Base-by-base conservation (phyloP, 2,113 vertebrate genomes). In the Proterorhinus semilunaris region DNA sequence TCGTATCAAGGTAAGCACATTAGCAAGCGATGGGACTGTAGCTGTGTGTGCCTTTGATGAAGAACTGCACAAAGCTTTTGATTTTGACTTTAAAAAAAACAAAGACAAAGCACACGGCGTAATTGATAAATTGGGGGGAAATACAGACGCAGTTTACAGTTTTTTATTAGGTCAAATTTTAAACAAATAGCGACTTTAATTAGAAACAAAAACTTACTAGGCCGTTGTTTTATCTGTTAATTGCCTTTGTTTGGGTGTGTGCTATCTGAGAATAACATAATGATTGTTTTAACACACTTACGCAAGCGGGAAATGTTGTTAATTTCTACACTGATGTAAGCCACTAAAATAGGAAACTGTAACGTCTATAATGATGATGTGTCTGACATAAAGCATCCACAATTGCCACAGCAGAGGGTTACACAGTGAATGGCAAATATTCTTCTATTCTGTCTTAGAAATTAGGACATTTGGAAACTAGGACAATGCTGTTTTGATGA, bases 1-100 rank as follows among this genome's bases (percentile, higher is more conserved):
- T 86, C 86, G 81, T 86, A 89, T 88, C 84, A 88, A 91, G 87
- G 86, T 90, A 91, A 90, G 84, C 79, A 79, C 85, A 82, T 83
- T 79, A 86, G 70, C 79, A 65, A 74, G 80, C 52, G 87, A 79
- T 82, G 83, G 80, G 81, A 78, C 8, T 63, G 58, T 63, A 36
- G 27, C 64, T 72, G 62, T 72, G 4, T 67, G 42, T 10, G 36
- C 71, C 84, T 89, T 82, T 87, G 82, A 90, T 71, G 74, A 2
- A 80, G 62, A 82, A 57, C 61, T 57, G 57, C 75, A 6, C 75
- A 3, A 43, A 61, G 79, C 80, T 85, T 27, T 83, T 83, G 69
- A 83, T 83, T 86, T 66, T 43, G 51, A 55, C 43, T 72, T 51
- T 21, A 61, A 48, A 43, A 66, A 13, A 69, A 55, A 54, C 27